A percentile compares a stretch with the other conserved stretches of the same genome.
Conservation (phyloP, 2,113 vertebrate species). For the Indicator indicator region DNA sequence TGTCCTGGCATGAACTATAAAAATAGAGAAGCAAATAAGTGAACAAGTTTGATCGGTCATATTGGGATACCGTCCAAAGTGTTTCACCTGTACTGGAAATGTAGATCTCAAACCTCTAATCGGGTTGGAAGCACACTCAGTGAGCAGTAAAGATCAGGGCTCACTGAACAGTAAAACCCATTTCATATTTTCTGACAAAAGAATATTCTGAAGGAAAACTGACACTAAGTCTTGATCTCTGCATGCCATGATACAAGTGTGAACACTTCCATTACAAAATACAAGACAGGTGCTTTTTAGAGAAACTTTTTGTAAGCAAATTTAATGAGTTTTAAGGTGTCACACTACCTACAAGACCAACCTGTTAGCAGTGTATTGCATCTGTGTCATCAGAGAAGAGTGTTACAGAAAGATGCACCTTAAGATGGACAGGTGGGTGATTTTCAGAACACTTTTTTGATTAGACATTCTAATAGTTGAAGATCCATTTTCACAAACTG, state of each 20-base stretch:
- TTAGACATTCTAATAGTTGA: neutral
- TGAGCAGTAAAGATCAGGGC: neutral
- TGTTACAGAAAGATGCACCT: neutral
- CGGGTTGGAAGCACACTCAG: neutral
- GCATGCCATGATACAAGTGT: neutral
- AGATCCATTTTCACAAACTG: neutral
- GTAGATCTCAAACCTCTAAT: neutral
- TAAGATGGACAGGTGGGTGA: neutral
- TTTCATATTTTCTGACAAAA: neutral
- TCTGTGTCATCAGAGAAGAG: neutral
- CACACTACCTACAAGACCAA: neutral
- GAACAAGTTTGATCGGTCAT: neutral
- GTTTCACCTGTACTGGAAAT: neutral
- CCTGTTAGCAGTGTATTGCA: neutral
- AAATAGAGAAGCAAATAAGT: neutral
- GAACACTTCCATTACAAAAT: neutral
- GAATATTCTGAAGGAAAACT: neutral
- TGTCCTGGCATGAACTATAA: neutral
- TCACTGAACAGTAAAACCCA: neutral
- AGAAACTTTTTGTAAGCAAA: neutral
- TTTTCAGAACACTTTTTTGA: neutral
- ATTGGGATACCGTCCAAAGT: neutral
- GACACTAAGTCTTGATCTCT: neutral
- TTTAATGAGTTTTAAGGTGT: neutral
- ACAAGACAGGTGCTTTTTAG: neutral